phyloP scores from a whole-genome alignment of 2,797 vertebrate genomes.

The Oceanodroma leucorhoa region DNA sequence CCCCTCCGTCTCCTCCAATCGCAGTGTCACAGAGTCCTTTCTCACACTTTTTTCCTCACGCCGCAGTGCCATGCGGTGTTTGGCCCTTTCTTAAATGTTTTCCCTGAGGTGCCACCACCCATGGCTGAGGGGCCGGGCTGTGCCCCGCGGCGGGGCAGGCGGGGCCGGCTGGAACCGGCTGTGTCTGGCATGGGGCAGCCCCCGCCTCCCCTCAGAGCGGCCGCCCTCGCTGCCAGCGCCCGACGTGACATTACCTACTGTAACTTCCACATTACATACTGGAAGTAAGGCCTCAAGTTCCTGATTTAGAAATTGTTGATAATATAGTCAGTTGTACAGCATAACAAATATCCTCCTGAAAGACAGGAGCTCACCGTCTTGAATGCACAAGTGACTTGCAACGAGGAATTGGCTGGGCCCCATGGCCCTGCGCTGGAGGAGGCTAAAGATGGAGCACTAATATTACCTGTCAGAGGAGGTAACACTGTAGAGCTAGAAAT shows the following conservation, averaged over 20 bases:
- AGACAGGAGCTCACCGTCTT: not conserved
- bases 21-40: accelerated
- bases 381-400: no score
- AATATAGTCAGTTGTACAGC: not conserved
- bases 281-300: not conserved
- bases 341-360: not conserved
- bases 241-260: accelerated
- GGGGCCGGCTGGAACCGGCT: accelerated
- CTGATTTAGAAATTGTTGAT: not conserved
- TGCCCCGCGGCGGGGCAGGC: accelerated
- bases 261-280: accelerated
- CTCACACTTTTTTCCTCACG: not conserved
- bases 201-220: accelerated
- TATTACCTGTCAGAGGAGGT: not conserved
- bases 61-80: accelerated
- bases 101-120: accelerated
- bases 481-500: not conserved
- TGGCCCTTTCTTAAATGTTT: not conserved
- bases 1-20: not conserved
- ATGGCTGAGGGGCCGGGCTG: not conserved
- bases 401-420: not conserved
- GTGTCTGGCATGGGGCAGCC: accelerated
- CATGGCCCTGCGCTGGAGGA: not conserved
- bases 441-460: not conserved
- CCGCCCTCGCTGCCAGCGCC: not conserved